These are phyloP conservation scores for Bufotes viridis DNA, from an alignment of 2,797 vertebrate species.

Conservation along the genomic window DNA sequence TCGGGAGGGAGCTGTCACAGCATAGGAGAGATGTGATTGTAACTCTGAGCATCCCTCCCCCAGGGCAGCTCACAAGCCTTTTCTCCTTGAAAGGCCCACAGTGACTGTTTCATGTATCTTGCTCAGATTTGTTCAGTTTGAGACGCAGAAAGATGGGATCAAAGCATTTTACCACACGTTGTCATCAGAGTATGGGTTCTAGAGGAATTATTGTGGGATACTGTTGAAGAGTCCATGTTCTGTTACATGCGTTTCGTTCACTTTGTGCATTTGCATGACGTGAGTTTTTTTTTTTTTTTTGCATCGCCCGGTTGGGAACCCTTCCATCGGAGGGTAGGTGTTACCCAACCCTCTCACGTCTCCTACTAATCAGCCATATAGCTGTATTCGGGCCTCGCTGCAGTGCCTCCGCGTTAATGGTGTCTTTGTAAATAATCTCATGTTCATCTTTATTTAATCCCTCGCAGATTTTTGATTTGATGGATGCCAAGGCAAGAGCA, in stretches of 20 bases:
- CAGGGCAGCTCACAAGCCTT: constrained; percentile 53
- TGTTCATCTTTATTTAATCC: constrained; percentile 74
- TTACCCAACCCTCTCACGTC: not conserved
- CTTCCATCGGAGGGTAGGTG: not conserved
- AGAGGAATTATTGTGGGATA: not conserved
- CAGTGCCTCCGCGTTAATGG: not conserved
- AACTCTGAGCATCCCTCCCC: constrained; percentile 30
- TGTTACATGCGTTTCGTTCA: not conserved
- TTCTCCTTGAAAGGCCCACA: constrained; percentile 35
- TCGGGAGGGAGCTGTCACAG: constrained; percentile 41
- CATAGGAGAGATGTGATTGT: constrained; percentile 32
- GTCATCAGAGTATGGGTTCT: not conserved
- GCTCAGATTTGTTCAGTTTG: constrained; percentile 19
- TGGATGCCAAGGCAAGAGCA: constrained; percentile 99
- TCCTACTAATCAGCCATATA: not conserved
- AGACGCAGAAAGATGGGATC: constrained; percentile 14
- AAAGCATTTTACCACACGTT: constrained; percentile 17
- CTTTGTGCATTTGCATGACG: not conserved
- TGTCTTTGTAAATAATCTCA: constrained; percentile 28
- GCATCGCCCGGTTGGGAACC: not conserved
- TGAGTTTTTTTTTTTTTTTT: not conserved
- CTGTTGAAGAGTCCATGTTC: not conserved
- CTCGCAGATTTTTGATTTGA: constrained; percentile 98
- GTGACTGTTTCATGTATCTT: constrained; percentile 39
- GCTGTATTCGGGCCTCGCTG: not conserved